These are phyloP conservation scores for Bombus fervidus DNA, from an alignment of 1,140 invertebrate species.

Conservation along the genomic window DNA sequence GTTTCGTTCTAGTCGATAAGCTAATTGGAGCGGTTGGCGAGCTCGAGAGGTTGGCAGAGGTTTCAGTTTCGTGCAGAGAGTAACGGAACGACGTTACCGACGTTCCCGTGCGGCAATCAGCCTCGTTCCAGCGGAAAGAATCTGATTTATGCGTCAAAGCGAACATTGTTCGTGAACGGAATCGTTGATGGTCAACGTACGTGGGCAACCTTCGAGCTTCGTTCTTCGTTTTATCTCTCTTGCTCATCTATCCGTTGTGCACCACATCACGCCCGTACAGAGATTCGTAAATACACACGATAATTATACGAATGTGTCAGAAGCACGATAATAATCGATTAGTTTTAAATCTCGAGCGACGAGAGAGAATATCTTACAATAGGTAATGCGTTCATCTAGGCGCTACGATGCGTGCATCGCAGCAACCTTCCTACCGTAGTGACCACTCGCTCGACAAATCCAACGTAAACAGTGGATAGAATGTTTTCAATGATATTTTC, in stretches of 20 bases:
- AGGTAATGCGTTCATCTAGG: constrained; percentile 38
- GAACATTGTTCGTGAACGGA: constrained; percentile 15
- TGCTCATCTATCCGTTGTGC: not conserved
- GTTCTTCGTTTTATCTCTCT: not conserved
- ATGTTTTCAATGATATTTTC: not conserved
- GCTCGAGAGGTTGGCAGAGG: not conserved
- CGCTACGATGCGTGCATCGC: constrained; percentile 20
- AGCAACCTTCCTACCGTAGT: not conserved
- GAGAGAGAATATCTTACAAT: constrained; percentile 64
- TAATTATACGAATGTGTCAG: constrained; percentile 37
- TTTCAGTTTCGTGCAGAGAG: not conserved
- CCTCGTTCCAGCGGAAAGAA: not conserved
- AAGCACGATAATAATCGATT: constrained; percentile 65
- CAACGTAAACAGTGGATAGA: not conserved
- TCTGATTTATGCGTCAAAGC: not conserved
- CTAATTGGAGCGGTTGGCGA: constrained; percentile 27
- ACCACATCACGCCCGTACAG: not conserved
- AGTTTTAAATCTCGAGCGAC: constrained; percentile 58
- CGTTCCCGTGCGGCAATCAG: not conserved
- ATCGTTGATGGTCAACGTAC: not conserved
- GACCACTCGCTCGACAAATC: not conserved
- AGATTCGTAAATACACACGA: constrained; percentile 35
- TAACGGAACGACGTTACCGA: constrained; percentile 8
- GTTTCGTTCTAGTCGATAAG: not conserved
- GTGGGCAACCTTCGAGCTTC: not conserved